Evolutionary conservation across 1,140 invertebrate species (phyloP).

Genomic region (Calosoma granatense): DNA sequence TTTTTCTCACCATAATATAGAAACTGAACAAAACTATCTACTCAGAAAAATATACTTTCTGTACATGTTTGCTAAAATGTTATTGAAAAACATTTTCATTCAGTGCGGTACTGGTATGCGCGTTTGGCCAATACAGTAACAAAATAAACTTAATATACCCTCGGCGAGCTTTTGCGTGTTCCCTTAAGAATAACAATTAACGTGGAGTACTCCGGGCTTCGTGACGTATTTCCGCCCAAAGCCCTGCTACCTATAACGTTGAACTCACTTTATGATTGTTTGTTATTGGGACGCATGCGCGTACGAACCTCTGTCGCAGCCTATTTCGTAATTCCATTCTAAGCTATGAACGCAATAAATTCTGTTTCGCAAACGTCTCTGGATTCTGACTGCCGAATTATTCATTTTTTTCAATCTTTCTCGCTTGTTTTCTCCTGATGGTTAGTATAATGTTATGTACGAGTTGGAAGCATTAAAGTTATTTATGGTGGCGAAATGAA

Average conservation of each 20-base stretch:
- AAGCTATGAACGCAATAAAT: background rate
- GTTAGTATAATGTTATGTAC: background rate
- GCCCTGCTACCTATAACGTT: background rate
- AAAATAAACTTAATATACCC: constrained; percentile 5
- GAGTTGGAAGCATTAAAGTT: constrained; percentile 1
- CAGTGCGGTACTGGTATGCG: no score
- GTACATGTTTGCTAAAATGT: no score
- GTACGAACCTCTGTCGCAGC: background rate
- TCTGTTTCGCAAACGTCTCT: background rate
- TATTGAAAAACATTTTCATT: no score
- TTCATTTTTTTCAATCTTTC: background rate
- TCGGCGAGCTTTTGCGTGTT: background rate
- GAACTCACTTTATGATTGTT: background rate
- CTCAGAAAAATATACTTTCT: no score
- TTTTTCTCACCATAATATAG: no score
- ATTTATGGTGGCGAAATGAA: constrained; percentile 6
- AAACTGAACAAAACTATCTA: no score
- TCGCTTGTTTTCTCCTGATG: background rate
- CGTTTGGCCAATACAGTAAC: background rate
- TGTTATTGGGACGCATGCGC: background rate
- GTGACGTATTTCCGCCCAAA: background rate
- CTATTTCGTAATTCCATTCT: background rate
- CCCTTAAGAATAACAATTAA: constrained; percentile 4
- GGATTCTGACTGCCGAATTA: background rate
- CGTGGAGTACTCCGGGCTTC: background rate